Evolutionary conservation across 37 sponge, comb jelly and placozoan species (phyloP), one percentile per base, ranked within the genome.

Genomic region (Spongilla lacustris): DNA sequence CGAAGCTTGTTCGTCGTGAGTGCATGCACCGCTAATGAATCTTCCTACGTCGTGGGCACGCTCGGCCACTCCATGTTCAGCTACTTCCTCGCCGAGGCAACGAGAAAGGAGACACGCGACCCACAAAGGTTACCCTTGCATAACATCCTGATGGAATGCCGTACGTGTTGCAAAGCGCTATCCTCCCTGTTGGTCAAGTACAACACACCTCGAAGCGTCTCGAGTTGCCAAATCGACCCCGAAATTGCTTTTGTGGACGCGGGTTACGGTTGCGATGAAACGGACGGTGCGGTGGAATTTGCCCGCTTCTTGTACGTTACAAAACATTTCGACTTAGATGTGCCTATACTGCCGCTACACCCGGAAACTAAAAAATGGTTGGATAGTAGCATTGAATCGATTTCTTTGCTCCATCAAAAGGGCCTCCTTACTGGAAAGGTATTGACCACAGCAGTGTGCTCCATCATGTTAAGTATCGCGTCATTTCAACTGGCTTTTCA

Each of bases 11-110:
- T 78, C 77, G 91, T 91, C 36, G 68, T 91, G 5, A 73, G 77
- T 69, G 91, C 91, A 17, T 81, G 86, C 37, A 82, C 82, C 48
- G 91, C 77, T 26, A 41, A 82, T 33, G 91, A 91, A 30, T 71
- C 66, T 23, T 91, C 91, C 11, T 14, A 81, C 8, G 81, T 90
- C 31, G 9, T 90, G 2, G 68, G 58, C 66, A 79, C 79, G 24
- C 29, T 83, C 4, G 73, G 80, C 10, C 49, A 86, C 22, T 67
- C 85, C 67, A 85, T 85, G 33, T 85, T 85, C 41, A 26, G 68
- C n/a, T 85, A 85, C 68, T 85, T 85, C 67, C 68, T 85, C 1
- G 9, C 25, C 67, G 68, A 46, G 32, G 32, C 82, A 25, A 14
- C 69, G 23, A 28, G 29, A 30, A 68, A 46, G 58, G 26, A 78